Conservation (phyloP, 23 tunicate species). For the Phallusia fumigata region DNA sequence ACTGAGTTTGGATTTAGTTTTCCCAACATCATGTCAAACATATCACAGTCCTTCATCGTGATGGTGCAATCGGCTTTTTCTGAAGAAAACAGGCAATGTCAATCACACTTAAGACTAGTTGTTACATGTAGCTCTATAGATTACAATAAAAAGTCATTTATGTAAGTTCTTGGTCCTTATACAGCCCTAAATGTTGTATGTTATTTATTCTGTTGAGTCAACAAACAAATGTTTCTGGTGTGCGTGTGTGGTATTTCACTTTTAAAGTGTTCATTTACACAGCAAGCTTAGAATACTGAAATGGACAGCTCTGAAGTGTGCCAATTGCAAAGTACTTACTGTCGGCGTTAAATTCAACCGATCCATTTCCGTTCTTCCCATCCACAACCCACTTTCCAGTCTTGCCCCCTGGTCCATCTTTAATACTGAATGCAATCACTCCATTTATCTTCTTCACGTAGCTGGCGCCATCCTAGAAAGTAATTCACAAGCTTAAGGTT, state of each 20-base stretch:
- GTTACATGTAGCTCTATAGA: too few relatives aligned
- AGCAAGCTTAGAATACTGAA: too few relatives aligned
- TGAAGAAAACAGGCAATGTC: conserved; percentile 10
- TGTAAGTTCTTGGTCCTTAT: too few relatives aligned
- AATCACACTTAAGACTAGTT: too few relatives aligned
- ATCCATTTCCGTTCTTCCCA: conserved; percentile 70
- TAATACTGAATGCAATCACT: conserved; percentile 62
- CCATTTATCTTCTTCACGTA: conserved; percentile 89
- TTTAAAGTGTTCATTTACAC: too few relatives aligned
- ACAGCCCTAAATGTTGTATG: too few relatives aligned
- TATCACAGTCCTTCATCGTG: conserved; percentile 73
- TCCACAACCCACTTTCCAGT: conserved; percentile 67
- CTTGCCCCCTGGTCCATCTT: conserved; percentile 63
- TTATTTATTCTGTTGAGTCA: too few relatives aligned
- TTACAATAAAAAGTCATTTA: too few relatives aligned
- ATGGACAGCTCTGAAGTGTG: too few relatives aligned
- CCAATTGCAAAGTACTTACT: conserved; percentile 30
- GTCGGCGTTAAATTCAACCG: conserved; percentile 67
- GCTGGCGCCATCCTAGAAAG: conserved; percentile 58
- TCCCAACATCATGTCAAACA: conserved; percentile 86
- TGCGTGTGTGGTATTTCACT: too few relatives aligned
- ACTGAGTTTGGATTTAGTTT: conserved; percentile 90
- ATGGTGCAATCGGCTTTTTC: conserved; percentile 89
- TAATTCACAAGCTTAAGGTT: neutral
- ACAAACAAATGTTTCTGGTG: too few relatives aligned